Evolutionary conservation across 2,797 vertebrate species (phyloP), one percentile per base, ranked within the genome.

Genomic region (Gymnothorax reevesii): DNA sequence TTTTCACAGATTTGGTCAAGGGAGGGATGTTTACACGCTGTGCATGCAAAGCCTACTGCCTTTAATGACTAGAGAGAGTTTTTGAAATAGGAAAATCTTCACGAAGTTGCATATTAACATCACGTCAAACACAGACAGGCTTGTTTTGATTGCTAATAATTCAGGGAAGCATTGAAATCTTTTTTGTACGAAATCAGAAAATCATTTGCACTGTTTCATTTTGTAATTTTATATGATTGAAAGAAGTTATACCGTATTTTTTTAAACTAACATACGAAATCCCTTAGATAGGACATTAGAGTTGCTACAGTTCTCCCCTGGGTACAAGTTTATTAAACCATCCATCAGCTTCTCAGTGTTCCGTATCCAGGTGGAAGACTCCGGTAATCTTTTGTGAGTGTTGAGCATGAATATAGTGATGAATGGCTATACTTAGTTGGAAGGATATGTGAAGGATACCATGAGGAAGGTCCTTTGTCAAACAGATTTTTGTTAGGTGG

Each of bases 261-360:
- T 95, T 92, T 91, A 95, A 95, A 95, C 95, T 94, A 94, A 95
- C 95, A 96, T 96, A 95, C 96, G 92, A 95, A 92, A 85, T 86
- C 93, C 94, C 95, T 95, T 94, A 85, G 49, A 80, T 20, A 0
- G 49, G 94, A 96, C 91, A 94, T 91, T 89, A 87, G 82, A 85
- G 88, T 90, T 92, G 91, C 91, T 88, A 83, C 85, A 91, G 88
- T 92, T 86, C 91, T 84, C 92, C 89, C 6, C 87, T 6, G 60
- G 73, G 83, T 17, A 27, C 42, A 73, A 79, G 71, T 49, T 79
- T 79, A 85, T 86, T 77, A 83, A 84, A 55, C 25, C 42, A 22
- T 87, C 75, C 87, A 49, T 83, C 62, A 84, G 77, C 27, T 73
- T 20, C 7, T 57, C 69, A 66, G 83, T 84, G 52, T 86, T 87